Base-by-base conservation (phyloP, 1,140 invertebrate species). In the Trichoplusia ni region DNA sequence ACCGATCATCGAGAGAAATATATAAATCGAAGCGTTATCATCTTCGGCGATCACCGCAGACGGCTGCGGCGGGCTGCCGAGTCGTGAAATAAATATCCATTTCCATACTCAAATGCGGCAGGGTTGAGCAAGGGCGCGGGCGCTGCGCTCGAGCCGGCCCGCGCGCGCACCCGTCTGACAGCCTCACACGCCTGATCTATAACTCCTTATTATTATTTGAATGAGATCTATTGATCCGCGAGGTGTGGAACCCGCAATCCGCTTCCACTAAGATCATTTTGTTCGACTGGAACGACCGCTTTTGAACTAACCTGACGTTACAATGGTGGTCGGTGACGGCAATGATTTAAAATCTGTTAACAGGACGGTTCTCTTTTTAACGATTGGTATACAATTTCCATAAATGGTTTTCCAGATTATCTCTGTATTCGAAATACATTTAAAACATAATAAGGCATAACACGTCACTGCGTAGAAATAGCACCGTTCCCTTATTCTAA, bases 291-390 rank as follows among this genome's bases (percentile, higher is more conserved):
- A 81, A 69, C 78, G 79, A 88, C 84, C 87, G 79, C 84, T 89
- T 90, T 84, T 89, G 87, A 89, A 86, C 84, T 83, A 86, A 89
- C 80, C 67, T 90, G 87, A 90, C 87, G 78, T 86, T 82, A 89
- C 87, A 90, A 90, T 90, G 79, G 87, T 73, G 75, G 51, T 77
- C 75, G 54, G 69, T 82, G 87, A 90, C 84, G 84, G 87, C 86
- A 87, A 89, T 90, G 87, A 89, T 90, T 90, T 90, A 90, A 90
- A 90, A 90, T 90, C 86, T 90, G 87, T 90, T 90, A 90, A 90
- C 87, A 90, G 87, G 81, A 86, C 85, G 85, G 63, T 90, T 80
- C 82, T 90, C 85, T 90, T 90, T 90, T 90, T 90, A 90, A 88
- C 86, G 84, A 88, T 87, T 84, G 77, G 84, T 86, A 86, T 87